Conservation (phyloP, 2,113 vertebrate species). For the Thryonomys swinderianus region DNA sequence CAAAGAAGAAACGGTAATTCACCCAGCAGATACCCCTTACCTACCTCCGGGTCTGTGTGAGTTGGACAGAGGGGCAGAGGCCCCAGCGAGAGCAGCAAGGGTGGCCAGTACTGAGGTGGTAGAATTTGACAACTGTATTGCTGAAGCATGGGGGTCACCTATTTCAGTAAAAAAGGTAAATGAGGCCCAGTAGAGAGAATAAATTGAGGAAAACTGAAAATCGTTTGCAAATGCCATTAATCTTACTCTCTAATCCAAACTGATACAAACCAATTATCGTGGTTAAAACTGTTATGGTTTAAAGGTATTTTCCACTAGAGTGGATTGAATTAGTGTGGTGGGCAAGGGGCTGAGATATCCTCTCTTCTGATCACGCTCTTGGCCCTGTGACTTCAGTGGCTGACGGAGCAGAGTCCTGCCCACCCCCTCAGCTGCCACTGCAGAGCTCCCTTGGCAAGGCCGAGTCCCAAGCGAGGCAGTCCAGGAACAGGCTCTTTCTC, state of each 20-base stretch:
- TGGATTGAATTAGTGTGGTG: neutral
- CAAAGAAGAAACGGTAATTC: constrained; percentile 19
- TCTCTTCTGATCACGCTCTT: neutral
- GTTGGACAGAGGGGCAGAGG: constrained; percentile 68
- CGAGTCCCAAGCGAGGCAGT: neutral
- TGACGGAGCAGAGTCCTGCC: neutral
- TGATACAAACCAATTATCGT: neutral
- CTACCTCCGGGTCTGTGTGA: constrained; percentile 64
- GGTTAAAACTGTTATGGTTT: neutral
- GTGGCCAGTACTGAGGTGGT: constrained; percentile 83
- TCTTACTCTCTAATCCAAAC: constrained; percentile 32
- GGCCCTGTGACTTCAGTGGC: neutral
- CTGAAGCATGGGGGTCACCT: constrained; percentile 62
- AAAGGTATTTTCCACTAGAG: constrained; percentile 18
- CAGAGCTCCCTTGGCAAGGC: neutral
- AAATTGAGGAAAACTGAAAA: constrained; percentile 46
- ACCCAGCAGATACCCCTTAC: constrained; percentile 45
- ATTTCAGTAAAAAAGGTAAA: constrained; percentile 52
- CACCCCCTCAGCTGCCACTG: neutral
- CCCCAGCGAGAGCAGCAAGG: constrained; percentile 82
- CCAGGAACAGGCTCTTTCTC: neutral
- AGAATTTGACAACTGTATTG: constrained; percentile 64
- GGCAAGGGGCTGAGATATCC: neutral
- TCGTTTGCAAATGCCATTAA: neutral
- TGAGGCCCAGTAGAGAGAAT: neutral